Conservation (phyloP, 2,797 vertebrate species). For the Gobionotothen gibberifrons region DNA sequence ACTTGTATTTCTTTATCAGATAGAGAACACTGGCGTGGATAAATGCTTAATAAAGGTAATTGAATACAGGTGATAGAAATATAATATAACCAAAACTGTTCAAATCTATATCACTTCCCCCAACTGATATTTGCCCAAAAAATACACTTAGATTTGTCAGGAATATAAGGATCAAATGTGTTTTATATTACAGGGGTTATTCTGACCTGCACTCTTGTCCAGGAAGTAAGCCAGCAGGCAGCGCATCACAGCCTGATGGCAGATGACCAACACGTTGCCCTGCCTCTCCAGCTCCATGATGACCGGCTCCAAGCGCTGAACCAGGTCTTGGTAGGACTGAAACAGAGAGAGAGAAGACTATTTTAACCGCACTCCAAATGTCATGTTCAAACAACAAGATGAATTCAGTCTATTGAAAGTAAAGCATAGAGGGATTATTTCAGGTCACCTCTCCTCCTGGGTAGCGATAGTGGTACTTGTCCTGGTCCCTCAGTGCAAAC, state of each 20-base stretch:
- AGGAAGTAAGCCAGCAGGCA: slow-evolving; percentile 97
- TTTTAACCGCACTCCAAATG: background rate
- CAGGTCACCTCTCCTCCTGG: slow-evolving; percentile 93
- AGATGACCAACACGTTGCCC: slow-evolving; percentile 93
- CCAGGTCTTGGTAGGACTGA: slow-evolving; percentile 97
- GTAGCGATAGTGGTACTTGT: slow-evolving; percentile 98
- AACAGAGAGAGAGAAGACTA: slow-evolving; percentile 21
- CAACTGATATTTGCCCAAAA: too few relatives aligned
- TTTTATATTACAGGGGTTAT: too few relatives aligned
- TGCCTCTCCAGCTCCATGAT: slow-evolving; percentile 98
- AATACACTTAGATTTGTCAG: too few relatives aligned
- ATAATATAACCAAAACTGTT: too few relatives aligned
- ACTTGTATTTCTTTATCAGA: background rate
- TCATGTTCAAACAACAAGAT: background rate
- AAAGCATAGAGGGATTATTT: background rate
- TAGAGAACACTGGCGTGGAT: background rate
- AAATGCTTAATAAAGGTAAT: background rate
- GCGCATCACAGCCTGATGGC: slow-evolving; percentile 98
- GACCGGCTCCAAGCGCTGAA: slow-evolving; percentile 95
- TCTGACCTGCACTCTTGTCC: slow-evolving; percentile 94
- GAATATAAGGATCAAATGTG: too few relatives aligned
- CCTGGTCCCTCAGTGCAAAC: slow-evolving; percentile 95
- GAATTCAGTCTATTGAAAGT: background rate
- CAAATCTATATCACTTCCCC: too few relatives aligned
- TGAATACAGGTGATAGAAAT: too few relatives aligned